Base-by-base conservation (phyloP, 2,113 vertebrate genomes). In the Procapra przewalskii region DNA sequence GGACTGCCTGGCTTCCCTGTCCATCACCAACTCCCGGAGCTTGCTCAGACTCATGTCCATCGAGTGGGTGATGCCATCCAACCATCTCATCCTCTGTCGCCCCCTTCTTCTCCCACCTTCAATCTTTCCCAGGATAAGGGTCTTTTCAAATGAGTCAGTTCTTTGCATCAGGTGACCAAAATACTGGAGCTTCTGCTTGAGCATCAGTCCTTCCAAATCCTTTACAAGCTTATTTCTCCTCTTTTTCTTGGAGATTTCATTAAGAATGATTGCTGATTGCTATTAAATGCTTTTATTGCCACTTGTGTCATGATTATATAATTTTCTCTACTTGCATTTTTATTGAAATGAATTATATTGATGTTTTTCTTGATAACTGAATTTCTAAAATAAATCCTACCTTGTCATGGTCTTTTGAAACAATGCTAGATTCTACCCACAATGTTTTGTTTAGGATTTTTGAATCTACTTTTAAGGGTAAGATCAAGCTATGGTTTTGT, bases 381-480 rank as follows among this genome's bases (percentile, higher is more conserved):
- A 55, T 77, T 82, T 94, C 31, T 81, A 23, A 85, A 60, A 43
- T 64, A 89, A 90, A 52, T 3, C 5, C 33, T 50, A 33, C 8
- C 82, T 77, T 9, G 31, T 48, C 25, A 89, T 4, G 85, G 21
- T 55, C 6, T 89, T 90, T 71, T 80, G 21, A 57, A 36, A 86
- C 29, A 87, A 29, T 48, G 29, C 12, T n/a, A 59, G 27, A 95
- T 88, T 71, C 23, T 88, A 4, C 7, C 79, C 64, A 6, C 7
- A 48, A 27, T 62, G 43, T 54, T 85, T 85, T 93, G 52, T 64
- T 83, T 94, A 75, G 67, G 45, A 94, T 21, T 89, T 90, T 89
- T 89, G 4, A 33, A 82, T 54, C 11, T 67, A 45, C 7, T 11
- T 79, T 54, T 89, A 81, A 29, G 6, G 54, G 16, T 43, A 80